These are phyloP conservation scores for Hoplias malabaricus DNA, from an alignment of 2,113 vertebrate genomes.

Conservation along the genomic window DNA sequence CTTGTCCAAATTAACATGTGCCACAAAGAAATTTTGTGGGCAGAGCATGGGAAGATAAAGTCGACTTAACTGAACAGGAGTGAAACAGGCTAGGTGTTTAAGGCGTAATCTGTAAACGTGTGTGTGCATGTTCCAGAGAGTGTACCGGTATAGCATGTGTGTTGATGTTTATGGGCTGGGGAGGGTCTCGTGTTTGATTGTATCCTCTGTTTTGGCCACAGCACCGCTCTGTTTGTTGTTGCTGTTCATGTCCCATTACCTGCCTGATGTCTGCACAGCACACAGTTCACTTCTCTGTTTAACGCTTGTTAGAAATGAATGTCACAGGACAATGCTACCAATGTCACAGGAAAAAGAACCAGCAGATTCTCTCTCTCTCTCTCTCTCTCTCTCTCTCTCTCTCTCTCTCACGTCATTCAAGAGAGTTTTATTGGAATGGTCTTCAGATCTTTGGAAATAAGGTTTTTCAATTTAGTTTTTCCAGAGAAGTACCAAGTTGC, in stretches of 20 bases:
- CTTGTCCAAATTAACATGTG: no score
- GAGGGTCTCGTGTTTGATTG: constrained; percentile 1
- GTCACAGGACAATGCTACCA: constrained; percentile 14
- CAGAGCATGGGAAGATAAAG: no score
- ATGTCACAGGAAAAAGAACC: constrained; percentile 27
- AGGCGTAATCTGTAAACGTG: neutral
- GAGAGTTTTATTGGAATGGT: neutral
- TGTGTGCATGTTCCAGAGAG: neutral
- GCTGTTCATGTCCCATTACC: constrained; percentile 13
- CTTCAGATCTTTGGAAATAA: neutral
- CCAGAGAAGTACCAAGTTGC: neutral
- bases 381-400: neutral
- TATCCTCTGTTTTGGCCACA: constrained; percentile 33
- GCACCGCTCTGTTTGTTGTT: constrained; percentile 37
- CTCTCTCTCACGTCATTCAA: neutral
- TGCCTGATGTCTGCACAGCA: constrained; percentile 4
- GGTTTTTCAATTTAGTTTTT: neutral
- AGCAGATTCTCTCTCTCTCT: neutral
- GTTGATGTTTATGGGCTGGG: constrained; percentile 11
- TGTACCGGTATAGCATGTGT: constrained; percentile 22
- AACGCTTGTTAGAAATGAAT: neutral
- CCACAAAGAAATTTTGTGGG: no score
- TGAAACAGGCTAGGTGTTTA: no score
- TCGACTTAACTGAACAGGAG: no score
- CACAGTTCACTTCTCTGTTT: neutral